Percentiles rank a stretch among this genome's conserved stretches.
Conservation (phyloP, 2,888 invertebrate genomes). For the Sesia bembeciformis region DNA sequence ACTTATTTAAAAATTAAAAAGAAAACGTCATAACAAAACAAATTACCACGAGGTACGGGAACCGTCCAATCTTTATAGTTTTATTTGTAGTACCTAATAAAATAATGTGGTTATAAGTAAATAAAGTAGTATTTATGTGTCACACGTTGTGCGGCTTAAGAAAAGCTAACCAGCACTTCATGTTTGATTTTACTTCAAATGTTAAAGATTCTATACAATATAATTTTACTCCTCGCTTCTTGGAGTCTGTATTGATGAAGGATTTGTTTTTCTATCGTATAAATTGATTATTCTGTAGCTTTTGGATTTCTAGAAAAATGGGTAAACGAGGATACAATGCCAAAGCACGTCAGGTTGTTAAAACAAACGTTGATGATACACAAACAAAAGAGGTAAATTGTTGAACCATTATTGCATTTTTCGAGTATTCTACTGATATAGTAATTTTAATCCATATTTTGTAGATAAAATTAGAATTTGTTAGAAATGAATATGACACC, state of each 20-base stretch:
- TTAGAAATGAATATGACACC: slow-evolving; percentile 69
- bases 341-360: slow-evolving; percentile 80
- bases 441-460: slow-evolving; percentile 5
- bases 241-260: too few relatives aligned
- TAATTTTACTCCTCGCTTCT: neutral
- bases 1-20: too few relatives aligned
- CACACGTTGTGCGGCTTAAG: too few relatives aligned
- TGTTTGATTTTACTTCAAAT: neutral
- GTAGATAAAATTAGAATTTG: slow-evolving; percentile 80
- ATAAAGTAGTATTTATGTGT: too few relatives aligned
- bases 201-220: neutral
- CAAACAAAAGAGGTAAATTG: slow-evolving; percentile 77
- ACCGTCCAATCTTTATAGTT: too few relatives aligned
- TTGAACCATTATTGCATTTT: neutral
- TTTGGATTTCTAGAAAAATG: slow-evolving; percentile 52
- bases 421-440: neutral
- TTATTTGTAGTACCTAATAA: too few relatives aligned
- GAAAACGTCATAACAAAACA: too few relatives aligned
- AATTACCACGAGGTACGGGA: too few relatives aligned
- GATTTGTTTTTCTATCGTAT: neutral
- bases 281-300: neutral
- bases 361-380: slow-evolving; percentile 81
- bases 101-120: too few relatives aligned
- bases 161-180: too few relatives aligned
- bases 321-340: slow-evolving; percentile 84